A percentile compares a stretch with the other conserved stretches of the same genome.
These are phyloP conservation scores for Sinohyriopsis cumingii DNA, from an alignment of 2,888 invertebrate genomes.

Conservation along the genomic window DNA sequence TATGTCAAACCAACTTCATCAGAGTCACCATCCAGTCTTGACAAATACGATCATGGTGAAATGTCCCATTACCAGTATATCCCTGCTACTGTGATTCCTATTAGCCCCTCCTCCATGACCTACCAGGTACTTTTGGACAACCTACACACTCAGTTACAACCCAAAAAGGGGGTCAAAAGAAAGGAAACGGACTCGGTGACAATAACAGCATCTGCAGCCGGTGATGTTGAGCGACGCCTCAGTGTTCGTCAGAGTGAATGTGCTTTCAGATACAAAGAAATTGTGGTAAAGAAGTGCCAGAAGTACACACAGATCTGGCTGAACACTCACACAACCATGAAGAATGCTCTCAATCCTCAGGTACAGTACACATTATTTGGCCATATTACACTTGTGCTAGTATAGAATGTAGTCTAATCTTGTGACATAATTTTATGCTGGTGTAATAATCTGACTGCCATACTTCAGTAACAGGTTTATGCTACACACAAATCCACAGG, in stretches of 20 bases:
- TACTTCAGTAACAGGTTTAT: too few relatives aligned
- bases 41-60: conserved; percentile 23
- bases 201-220: conserved; percentile 15
- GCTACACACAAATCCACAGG: too few relatives aligned
- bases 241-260: conserved; percentile 71
- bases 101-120: conserved; percentile 62
- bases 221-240: conserved; percentile 58
- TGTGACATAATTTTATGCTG: too few relatives aligned
- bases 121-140: conserved; percentile 59
- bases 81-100: conserved; percentile 50
- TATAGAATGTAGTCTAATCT: too few relatives aligned
- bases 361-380: conserved; percentile 67
- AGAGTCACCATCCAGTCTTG: background rate
- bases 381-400: too few relatives aligned
- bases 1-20: conserved; percentile 14
- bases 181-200: conserved; percentile 27
- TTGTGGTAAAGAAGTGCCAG: conserved; percentile 76
- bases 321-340: conserved; percentile 75
- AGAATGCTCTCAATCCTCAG: conserved; percentile 78
- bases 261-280: conserved; percentile 74
- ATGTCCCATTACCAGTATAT: conserved; percentile 47
- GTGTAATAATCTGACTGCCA: too few relatives aligned
- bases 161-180: conserved; percentile 40
- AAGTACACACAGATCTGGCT: conserved; percentile 77
- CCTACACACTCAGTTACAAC: conserved; percentile 57